Conservation (phyloP, 2,888 invertebrate genomes). For the Synanthedon vespiformis region DNA sequence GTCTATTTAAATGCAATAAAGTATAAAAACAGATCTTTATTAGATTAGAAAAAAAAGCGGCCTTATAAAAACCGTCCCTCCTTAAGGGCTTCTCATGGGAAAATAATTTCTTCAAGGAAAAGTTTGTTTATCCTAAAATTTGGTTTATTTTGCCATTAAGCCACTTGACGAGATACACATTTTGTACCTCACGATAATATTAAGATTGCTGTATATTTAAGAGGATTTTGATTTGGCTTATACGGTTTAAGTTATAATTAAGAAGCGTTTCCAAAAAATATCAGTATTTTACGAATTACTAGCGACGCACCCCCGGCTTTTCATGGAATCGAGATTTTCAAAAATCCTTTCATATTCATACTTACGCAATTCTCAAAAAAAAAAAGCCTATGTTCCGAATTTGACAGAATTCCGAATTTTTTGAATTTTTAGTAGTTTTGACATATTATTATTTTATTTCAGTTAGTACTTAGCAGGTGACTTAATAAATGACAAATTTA, state of each 20-base stretch:
- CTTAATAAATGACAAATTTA: too few relatives aligned
- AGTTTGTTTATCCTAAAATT: conserved; percentile 40
- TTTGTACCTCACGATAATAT: conserved; percentile 32
- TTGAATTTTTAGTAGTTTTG: too few relatives aligned
- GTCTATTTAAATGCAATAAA: conserved; percentile 56
- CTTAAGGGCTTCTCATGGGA: conserved; percentile 36
- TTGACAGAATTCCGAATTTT: too few relatives aligned
- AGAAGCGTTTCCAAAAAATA: too few relatives aligned
- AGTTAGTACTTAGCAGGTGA: too few relatives aligned
- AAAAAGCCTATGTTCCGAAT: too few relatives aligned
- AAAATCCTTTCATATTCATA: too few relatives aligned
- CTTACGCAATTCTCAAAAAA: too few relatives aligned
- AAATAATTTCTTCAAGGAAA: conserved; percentile 32
- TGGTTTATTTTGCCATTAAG: conserved; percentile 54
- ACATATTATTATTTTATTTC: too few relatives aligned
- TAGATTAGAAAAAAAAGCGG: conserved; percentile 37
- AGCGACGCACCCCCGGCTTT: too few relatives aligned
- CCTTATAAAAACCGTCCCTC: conserved; percentile 21
- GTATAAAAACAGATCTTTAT: conserved; percentile 54
- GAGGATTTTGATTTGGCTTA: conserved; percentile 23
- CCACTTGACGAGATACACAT: conserved; percentile 41
- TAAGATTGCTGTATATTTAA: conserved; percentile 29
- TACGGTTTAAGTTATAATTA: background rate
- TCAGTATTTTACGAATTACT: too few relatives aligned
- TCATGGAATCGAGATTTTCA: too few relatives aligned